Conservation (phyloP, 2,888 invertebrate species). For the Ophion obscuratus region DNA sequence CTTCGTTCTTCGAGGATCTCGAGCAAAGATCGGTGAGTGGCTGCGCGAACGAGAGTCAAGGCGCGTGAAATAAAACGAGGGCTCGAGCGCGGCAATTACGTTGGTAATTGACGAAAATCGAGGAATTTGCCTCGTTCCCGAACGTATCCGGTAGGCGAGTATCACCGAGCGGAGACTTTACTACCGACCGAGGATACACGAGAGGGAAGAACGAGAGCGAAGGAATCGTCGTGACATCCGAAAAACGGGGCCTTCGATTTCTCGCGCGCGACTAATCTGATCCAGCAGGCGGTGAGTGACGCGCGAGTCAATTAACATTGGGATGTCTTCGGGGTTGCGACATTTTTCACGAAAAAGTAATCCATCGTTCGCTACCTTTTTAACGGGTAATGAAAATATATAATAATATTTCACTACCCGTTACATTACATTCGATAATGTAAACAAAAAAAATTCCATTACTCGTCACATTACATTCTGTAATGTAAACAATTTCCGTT, state of each 20-base stretch:
- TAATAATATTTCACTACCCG: too few species aligned
- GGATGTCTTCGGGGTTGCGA: too few species aligned
- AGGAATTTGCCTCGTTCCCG: not conserved
- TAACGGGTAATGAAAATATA: too few species aligned
- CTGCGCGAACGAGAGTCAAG: not conserved
- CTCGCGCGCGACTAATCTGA: constrained; percentile 12
- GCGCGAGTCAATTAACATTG: constrained; percentile 2
- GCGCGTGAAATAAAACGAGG: not conserved
- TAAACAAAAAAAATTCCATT: too few species aligned
- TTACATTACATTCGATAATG: too few species aligned
- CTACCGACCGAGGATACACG: not conserved
- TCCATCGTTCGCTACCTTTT: too few species aligned
- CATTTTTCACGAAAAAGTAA: too few species aligned
- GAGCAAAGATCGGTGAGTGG: too few species aligned
- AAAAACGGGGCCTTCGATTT: not conserved
- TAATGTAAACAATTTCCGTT: too few species aligned
- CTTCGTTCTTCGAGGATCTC: too few species aligned
- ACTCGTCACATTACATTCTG: too few species aligned
- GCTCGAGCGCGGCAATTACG: too few species aligned
- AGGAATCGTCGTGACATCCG: not conserved
- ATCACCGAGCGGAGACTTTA: constrained; percentile 8
- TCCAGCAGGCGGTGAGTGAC: constrained; percentile 30
- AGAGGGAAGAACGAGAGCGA: not conserved
- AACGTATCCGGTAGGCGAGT: constrained; percentile 9
- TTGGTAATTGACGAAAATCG: constrained; percentile 29